phyloP scores from a whole-genome alignment of 2,797 vertebrate genomes.

The Glyptemys insculpta region DNA sequence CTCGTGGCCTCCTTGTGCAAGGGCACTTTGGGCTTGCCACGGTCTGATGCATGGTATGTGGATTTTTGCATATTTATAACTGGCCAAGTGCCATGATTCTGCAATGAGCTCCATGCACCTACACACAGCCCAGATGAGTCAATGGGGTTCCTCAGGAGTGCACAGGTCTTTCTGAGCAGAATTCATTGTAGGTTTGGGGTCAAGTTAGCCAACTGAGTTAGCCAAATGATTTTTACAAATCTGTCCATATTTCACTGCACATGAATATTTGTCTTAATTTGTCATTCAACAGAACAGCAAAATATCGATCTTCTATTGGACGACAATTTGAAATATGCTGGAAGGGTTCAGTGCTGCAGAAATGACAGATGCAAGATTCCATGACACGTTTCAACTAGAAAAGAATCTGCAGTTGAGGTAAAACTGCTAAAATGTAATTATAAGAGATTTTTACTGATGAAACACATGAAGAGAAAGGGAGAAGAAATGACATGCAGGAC shows the following conservation, averaged over 20 bases:
- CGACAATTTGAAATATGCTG: neutral
- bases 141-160: rapidly evolving
- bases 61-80: neutral
- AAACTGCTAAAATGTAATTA: neutral
- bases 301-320: neutral
- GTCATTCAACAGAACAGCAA: neutral
- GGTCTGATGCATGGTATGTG: neutral
- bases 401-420: neutral
- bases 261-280: neutral
- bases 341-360: neutral
- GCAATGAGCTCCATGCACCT: rapidly evolving
- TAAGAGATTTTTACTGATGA: neutral
- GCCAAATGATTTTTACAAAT: neutral
- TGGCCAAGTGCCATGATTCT: neutral
- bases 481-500: neutral
- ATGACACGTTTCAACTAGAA: neutral
- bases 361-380: neutral
- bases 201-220: neutral
- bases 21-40: neutral
- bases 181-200: neutral
- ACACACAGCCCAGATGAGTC: too few species aligned
- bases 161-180: neutral
- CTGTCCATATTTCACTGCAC: neutral
- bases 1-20: neutral
- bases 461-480: neutral